These are phyloP conservation scores for Silurus lanzhouensis DNA, from an alignment of 2,797 vertebrate species.

Conservation along the genomic window DNA sequence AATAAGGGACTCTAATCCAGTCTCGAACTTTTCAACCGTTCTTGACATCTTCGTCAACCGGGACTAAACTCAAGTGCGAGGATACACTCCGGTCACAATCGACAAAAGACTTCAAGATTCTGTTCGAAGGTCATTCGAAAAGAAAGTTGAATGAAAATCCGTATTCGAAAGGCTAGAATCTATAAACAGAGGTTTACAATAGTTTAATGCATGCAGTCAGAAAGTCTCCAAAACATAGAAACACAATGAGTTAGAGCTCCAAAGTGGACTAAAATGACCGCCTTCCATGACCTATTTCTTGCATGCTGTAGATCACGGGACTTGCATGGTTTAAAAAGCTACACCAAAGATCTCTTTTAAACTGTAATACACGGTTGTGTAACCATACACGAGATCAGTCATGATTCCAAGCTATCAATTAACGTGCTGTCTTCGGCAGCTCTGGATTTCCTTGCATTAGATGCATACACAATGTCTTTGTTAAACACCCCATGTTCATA, in stretches of 20 bases:
- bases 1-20: background rate
- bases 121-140: no score
- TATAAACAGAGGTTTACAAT: background rate
- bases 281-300: background rate
- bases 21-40: conserved; percentile 2
- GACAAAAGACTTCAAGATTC: no score
- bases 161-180: background rate
- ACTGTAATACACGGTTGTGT: background rate
- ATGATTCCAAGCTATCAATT: background rate
- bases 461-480: no score
- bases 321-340: background rate
- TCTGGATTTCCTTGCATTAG: no score
- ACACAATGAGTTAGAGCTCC: background rate
- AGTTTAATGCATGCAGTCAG: background rate
- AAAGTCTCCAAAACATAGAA: background rate
- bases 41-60: no score
- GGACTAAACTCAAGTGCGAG: no score
- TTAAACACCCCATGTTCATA: background rate
- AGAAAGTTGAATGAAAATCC: no score
- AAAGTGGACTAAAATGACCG: background rate
- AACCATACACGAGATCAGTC: background rate
- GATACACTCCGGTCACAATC: no score
- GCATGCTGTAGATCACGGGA: background rate
- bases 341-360: background rate
- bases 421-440: background rate